Conservation (phyloP, 1,140 invertebrate genomes). For the Kradibia gibbosae region DNA sequence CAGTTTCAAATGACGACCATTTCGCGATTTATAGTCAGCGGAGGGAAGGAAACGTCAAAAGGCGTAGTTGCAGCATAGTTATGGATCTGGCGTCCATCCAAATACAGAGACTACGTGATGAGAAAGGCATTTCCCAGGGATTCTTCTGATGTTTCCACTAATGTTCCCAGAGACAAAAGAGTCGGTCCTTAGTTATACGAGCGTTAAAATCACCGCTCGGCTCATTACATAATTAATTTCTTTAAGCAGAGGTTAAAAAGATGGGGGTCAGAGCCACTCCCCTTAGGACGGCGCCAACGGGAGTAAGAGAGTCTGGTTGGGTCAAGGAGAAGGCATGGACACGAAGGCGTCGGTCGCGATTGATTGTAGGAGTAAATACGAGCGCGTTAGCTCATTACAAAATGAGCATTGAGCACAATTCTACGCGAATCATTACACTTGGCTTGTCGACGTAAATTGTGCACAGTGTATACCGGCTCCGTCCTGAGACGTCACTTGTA, state of each 20-base stretch:
- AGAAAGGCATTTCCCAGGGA: neutral
- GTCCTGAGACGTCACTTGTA: neutral
- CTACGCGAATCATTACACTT: constrained; percentile 30
- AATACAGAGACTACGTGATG: neutral
- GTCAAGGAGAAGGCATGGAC: neutral
- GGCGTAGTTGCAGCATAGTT: neutral
- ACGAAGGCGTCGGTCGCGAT: constrained; percentile 7
- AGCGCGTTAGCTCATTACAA: constrained; percentile 27
- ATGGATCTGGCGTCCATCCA: constrained; percentile 5
- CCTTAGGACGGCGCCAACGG: no score
- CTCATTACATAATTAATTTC: constrained; percentile 1
- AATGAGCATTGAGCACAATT: neutral
- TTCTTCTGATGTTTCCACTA: neutral
- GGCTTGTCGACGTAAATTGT: constrained; percentile 36
- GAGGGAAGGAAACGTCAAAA: neutral
- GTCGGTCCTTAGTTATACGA: neutral
- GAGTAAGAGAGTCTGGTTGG: neutral
- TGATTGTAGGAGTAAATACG: constrained; percentile 40
- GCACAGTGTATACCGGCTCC: neutral
- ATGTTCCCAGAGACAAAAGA: neutral
- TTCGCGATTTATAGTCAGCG: constrained; percentile 34
- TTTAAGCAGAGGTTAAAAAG: neutral
- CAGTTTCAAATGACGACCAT: neutral
- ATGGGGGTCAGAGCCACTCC: no score
- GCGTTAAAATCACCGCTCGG: neutral